Evolutionary conservation across 2,888 invertebrate genomes (phyloP).

Genomic region (Eremobia ochroleuca): DNA sequence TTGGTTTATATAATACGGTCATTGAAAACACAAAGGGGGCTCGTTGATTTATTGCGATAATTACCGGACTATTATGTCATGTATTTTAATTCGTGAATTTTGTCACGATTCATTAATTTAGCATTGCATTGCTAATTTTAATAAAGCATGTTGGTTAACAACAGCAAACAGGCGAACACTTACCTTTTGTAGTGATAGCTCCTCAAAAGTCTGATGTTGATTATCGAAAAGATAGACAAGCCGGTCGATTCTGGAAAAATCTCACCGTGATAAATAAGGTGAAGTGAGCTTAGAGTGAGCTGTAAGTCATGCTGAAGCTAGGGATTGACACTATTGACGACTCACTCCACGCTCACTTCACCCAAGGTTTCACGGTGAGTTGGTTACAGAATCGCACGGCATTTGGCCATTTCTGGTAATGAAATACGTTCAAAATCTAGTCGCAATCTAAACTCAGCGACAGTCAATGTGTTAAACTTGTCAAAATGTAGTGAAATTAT

Average conservation of each 20-base stretch:
- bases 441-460: too few species aligned
- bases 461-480: neutral
- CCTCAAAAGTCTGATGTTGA: neutral
- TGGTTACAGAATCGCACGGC: too few species aligned
- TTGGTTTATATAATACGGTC: conserved; percentile 57
- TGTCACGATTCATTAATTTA: conserved; percentile 28
- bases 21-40: conserved; percentile 40
- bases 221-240: neutral
- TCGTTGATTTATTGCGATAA: conserved; percentile 46
- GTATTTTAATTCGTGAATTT: conserved; percentile 17
- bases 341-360: too few species aligned
- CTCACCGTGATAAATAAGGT: too few species aligned
- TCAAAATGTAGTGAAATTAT: neutral
- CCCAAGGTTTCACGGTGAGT: too few species aligned
- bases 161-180: neutral
- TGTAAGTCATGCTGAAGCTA: too few species aligned
- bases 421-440: neutral
- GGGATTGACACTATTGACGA: too few species aligned
- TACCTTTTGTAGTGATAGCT: neutral
- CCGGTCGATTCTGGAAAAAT: too few species aligned
- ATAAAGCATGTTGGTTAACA: neutral
- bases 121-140: neutral
- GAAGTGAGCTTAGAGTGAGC: too few species aligned
- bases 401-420: neutral
- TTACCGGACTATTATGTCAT: conserved; percentile 41